Evolutionary conservation across 1,140 invertebrate genomes (phyloP), one percentile per base, ranked within the genome.

Genomic region (Aphelinus certus): DNA sequence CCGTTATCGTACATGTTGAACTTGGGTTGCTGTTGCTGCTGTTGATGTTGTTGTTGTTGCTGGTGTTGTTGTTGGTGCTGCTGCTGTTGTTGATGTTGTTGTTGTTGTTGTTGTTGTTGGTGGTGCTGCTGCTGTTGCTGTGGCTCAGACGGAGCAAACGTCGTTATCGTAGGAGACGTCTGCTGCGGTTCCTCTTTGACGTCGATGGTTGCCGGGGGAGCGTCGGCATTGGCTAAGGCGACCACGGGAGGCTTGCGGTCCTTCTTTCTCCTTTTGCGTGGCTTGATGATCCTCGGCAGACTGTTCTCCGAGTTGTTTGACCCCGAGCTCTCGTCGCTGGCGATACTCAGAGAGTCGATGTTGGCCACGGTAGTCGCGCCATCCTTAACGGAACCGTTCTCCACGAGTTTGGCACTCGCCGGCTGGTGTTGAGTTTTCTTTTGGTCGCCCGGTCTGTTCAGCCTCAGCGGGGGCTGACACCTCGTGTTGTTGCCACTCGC

Each of bases 261-360:
- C 85, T 96, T 96, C 91, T 96, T 97, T 81, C 95, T 91, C 42
- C 95, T 90, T 83, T 97, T 97, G 7, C 95, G 88, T 0, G 95
- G 95, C 84, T 96, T 97, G 80, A 96, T 96, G 66, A 96, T 95
- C 61, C 95, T 89, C 45, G 95, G 95, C 79, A 96, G 84, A 85
- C 93, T 94, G 71, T 92, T 94, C 79, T 95, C 94, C 1, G 92
- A 94, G 78, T 92, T 91, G 58, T 89, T 89, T 5, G 92, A 92
- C 7, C 90, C 91, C 72, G 92, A 93, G 85, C 93, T 94, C 85
- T 94, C 93, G 83, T 94, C 93, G 83, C 93, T 94, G 10, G 92
- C 90, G 71, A 93, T 92, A 83, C 92, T 93, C 76, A 92, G 85
- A 62, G 91, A 89, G 83, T 93, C 92, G 79, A 91, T 91, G 78